Base-by-base conservation (phyloP, 2,797 vertebrate genomes). In the Oryzias dopingdopingensis region DNA sequence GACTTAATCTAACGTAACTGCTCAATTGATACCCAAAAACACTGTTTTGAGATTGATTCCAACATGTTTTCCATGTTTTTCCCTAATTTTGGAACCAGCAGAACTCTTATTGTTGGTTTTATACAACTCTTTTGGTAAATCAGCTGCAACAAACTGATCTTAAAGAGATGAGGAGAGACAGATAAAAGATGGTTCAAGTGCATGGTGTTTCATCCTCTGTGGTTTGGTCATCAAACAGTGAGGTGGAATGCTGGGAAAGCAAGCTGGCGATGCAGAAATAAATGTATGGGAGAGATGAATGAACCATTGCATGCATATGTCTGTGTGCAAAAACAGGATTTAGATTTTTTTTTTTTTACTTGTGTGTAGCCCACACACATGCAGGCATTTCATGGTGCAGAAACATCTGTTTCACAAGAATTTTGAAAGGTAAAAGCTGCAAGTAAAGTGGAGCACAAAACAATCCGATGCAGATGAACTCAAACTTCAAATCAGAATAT, bases 151-250 rank as follows among this genome's bases (percentile, higher is more conserved):
- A 63, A 42, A 52, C 37, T 61, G 23, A 59, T 56, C 20, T 50
- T 15, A 26, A 59, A 55, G 23, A 51, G 56, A 74, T 18, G 55
- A 57, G 37, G 49, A 47, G n/a, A 49, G 56, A 48, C 5, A 1
- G 16, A 43, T 42, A 18, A 17, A 17, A 52, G 22, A 42, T 40
- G 40, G 37, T 12, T 7, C 29, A 53, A 37, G 16, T 22, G 5
- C 14, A 22, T 47, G 48, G 1, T 16, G 52, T 45, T 63, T 58
- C 41, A 51, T 62, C 32, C 26, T 59, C 17, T 70, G 65, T 68
- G 75, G 52, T 71, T 82, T 80, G 53, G 60, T 56, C 73, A 71
- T 85, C 57, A 81, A 46, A 65, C 22, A 14, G 29, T 29, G 26
- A 29, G 26, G 26, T 6, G 20, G 42, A 51, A 29, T 24, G 2